A percentile compares a stretch with the other conserved stretches of the same genome.
Evolutionary conservation across 1,140 invertebrate genomes (phyloP).

Genomic region (Panulirus ornatus): DNA sequence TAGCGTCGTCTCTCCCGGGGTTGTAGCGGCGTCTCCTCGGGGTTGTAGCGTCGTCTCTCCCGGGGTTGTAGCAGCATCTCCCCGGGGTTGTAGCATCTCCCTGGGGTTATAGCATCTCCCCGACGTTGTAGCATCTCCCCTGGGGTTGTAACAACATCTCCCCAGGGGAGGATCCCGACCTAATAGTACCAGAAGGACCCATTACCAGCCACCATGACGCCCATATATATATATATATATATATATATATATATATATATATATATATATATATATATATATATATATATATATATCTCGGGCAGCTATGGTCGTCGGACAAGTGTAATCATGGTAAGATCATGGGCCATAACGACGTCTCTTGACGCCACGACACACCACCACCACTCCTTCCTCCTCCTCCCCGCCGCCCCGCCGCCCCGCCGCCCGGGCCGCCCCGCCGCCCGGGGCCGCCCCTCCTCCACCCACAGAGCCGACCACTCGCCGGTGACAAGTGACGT

Average conservation of each 20-base stretch:
- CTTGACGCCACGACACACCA: not conserved
- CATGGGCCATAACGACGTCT: conserved; percentile 22
- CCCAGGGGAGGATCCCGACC: too few species aligned
- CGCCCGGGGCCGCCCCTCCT: not conserved
- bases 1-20: too few species aligned
- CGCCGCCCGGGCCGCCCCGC: not conserved
- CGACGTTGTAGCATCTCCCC: too few species aligned
- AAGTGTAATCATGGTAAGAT: conserved; percentile 57
- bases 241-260: too few species aligned
- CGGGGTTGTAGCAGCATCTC: too few species aligned
- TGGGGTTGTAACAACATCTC: too few species aligned
- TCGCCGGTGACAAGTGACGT: conserved; percentile 67
- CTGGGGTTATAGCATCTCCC: too few species aligned
- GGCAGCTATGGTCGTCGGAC: conserved; percentile 38
- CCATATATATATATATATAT: too few species aligned
- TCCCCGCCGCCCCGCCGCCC: not conserved
- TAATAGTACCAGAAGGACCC: not conserved
- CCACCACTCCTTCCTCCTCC: not conserved
- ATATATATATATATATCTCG: conserved; percentile 12
- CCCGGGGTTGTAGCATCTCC: too few species aligned
- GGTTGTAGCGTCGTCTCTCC: too few species aligned
- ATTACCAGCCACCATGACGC: not conserved
- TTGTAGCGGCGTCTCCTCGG: too few species aligned
- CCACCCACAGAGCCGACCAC: conserved; percentile 27
- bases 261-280: too few species aligned